Evolutionary conservation across 1,140 invertebrate genomes (phyloP).

Genomic region (Drosophila asahinai): DNA sequence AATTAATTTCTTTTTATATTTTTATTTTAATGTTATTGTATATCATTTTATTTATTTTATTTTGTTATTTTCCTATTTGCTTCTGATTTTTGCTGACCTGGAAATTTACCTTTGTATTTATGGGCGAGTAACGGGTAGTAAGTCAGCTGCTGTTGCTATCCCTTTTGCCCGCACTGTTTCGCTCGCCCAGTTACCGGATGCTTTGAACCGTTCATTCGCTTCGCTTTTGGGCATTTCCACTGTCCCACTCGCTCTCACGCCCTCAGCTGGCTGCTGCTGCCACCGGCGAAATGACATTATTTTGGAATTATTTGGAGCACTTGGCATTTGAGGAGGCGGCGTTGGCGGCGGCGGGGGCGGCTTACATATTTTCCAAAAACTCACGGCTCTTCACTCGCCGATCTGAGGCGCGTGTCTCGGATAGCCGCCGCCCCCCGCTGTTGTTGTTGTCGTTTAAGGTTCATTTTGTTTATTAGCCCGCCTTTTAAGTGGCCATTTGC

Average conservation of each 20-base stretch:
- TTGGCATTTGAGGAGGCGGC: conserved; percentile 50
- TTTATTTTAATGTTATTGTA: no score
- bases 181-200: conserved; percentile 11
- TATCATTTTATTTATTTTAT: not conserved
- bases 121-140: not conserved
- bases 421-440: not conserved
- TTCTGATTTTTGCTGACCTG: no score
- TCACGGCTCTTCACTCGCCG: conserved; percentile 14
- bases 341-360: conserved; percentile 32
- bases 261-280: not conserved
- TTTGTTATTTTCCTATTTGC: not conserved
- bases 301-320: conserved; percentile 76
- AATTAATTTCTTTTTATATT: no score
- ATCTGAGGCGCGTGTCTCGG: conserved; percentile 31
- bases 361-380: conserved; percentile 65
- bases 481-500: conserved; percentile 77
- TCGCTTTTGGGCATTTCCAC: conserved; percentile 24
- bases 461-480: conserved; percentile 75
- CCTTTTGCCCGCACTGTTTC: not conserved
- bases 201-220: conserved; percentile 25
- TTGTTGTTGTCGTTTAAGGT: conserved; percentile 48
- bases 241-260: not conserved
- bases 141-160: conserved; percentile 2
- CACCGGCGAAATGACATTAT: conserved; percentile 73
- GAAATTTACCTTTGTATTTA: not conserved